Base-by-base conservation (phyloP, 2,113 vertebrate species). In the Gymnocephalus cernua region DNA sequence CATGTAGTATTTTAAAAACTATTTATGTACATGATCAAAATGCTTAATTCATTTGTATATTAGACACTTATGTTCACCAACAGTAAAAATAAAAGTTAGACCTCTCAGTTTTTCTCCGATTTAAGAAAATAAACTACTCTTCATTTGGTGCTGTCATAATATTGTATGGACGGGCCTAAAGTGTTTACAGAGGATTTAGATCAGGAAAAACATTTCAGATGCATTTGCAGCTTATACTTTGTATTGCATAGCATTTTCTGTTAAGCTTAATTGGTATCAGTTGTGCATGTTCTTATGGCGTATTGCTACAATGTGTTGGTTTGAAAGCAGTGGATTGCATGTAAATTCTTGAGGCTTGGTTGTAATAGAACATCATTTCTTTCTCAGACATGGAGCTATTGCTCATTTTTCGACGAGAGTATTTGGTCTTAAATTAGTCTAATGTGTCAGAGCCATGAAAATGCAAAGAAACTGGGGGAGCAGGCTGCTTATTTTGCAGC, bases 401-500 rank as follows among this genome's bases (percentile, higher is more conserved):
- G 45, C 27, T 73, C 57, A 29, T 82, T 71, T 48, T 61, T 53
- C 7, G 0, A 54, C 41, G 41, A 50, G 32, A 75, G 50, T 51
- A 18, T 68, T 63, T 15, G 15, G 9, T 66, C 23, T 69, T 56
- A 61, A 77, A 83, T 80, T 25, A 65, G 64, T 59, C 50, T 63
- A 45, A 71, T 75, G 47, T 76, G 41, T 75, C 75, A 57, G 69
- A 75, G 25, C 16, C 16, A 19, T 44, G 23, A 18, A 78, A 45
- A 65, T 54, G 61, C 70, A 79, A 75, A 75, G 53, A 71, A 8
- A 57, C 27, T 56, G 38, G 4, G 29, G 58, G 56, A 81, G 38
- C 78, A 75, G 35, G 41, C 80, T 63, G 58, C 58, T 47, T 47
- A 53, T 78, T 80, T 50, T 57, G 64, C 56, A 53, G 51, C 63